Base-by-base conservation (phyloP, 2,797 vertebrate species). In the Alca torda region DNA sequence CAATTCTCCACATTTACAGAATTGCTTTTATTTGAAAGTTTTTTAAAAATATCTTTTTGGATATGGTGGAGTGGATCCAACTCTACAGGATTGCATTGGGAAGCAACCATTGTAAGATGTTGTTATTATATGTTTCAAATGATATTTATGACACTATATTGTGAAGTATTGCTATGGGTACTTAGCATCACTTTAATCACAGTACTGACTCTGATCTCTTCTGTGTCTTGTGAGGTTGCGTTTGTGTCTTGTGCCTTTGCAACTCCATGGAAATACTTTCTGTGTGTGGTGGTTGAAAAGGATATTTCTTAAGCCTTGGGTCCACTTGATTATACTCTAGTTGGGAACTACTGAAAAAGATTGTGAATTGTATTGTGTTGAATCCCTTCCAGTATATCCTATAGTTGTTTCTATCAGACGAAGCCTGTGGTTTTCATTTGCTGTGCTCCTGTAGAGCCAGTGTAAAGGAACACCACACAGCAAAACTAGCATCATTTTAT, bases 401-500 rank as follows among this genome's bases (percentile, higher is more conserved):
- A 10, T 30, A 15, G 59, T 59, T 90, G 12, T 84, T 96, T 64
- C 80, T 67, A 4, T 92, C 46, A 57, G 64, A 88, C 50, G 89
- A 82, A 93, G 23, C 60, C 57, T 31, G 24, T 45, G 82, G 54
- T 84, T 96, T 94, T 79, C 46, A 33, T 82, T 89, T 91, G 61
- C 84, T 87, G n/a, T 28, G 14, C 78, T 95, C 83, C 39, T 72
- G 81, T 50, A 69, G 72, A 75, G 68, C 63, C 81, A 72, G 11
- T 10, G 56, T 20, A 57, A 89, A 87, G 88, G 89, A 81, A 78
- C 35, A 59, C 26, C 23, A 54, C 17, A 7, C n/a, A 95, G 87
- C 88, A 95, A 93, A 96, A 54, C n/a, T 23, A 57, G 59, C 41
- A 90, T 56, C 90, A 45, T 97, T 96, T 92, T 90, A 51, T 94